These are phyloP conservation scores for Melitaea athalia DNA, from an alignment of 2,888 invertebrate species.

Conservation along the genomic window DNA sequence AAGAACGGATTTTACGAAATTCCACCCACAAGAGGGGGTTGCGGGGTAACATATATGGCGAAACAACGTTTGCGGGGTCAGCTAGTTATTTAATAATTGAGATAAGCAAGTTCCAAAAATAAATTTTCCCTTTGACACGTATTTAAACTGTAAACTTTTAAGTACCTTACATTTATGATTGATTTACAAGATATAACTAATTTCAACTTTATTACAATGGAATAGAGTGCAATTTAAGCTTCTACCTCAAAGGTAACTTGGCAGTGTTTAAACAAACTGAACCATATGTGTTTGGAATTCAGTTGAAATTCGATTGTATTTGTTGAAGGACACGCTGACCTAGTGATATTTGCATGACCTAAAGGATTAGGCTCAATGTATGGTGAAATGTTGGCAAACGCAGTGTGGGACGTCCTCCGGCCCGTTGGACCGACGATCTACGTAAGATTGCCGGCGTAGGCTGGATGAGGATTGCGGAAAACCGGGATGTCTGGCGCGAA, in stretches of 20 bases:
- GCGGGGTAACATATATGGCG: no score
- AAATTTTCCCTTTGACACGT: neutral
- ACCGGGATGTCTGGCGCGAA: no score
- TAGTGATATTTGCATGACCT: slow-evolving; percentile 28
- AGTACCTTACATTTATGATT: slow-evolving; percentile 5
- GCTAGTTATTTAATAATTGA: no score
- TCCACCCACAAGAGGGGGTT: no score
- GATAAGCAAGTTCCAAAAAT: neutral
- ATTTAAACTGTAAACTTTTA: slow-evolving; percentile 5
- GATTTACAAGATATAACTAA: neutral
- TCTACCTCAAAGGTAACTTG: neutral
- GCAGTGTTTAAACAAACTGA: neutral
- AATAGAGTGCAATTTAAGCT: slow-evolving; percentile 11
- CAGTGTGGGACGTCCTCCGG: no score
- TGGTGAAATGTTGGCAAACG: no score
- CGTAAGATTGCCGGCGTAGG: no score
- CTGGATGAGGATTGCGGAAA: no score
- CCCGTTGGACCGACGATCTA: no score
- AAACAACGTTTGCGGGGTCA: no score
- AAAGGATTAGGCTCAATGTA: slow-evolving; percentile 1
- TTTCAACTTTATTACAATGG: neutral
- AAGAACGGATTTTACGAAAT: no score
- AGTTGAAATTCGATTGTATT: slow-evolving; percentile 1
- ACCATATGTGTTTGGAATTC: neutral
- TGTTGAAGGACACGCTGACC: slow-evolving; percentile 9